phyloP scores from a whole-genome alignment of 2,113 vertebrate genomes.

The Mormyrus iriodes region DNA sequence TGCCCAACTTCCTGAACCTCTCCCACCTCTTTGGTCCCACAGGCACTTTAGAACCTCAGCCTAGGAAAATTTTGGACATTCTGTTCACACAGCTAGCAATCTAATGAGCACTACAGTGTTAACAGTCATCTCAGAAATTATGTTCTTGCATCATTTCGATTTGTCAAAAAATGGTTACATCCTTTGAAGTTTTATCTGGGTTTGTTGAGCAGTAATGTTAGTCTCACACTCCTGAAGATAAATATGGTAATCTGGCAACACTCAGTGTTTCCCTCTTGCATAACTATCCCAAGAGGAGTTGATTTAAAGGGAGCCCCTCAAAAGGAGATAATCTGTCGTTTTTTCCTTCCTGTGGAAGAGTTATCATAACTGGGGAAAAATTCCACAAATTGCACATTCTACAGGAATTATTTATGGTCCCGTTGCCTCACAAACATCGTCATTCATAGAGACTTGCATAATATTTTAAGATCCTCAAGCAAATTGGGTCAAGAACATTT shows the following conservation, averaged over 20 bases:
- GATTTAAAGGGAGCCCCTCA: not conserved
- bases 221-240: not conserved
- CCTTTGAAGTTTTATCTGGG: not conserved
- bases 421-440: not conserved
- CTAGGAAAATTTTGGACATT: not conserved
- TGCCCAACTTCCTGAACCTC: not conserved
- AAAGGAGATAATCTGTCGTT: not conserved
- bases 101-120: not conserved
- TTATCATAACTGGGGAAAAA: constrained; percentile 5
- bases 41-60: not conserved
- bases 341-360: not conserved
- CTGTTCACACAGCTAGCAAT: not conserved
- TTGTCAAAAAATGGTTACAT: not conserved
- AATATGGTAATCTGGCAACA: not conserved
- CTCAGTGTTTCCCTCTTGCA: not conserved
- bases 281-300: not conserved
- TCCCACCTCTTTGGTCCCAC: not conserved
- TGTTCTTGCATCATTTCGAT: not conserved
- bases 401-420: not conserved
- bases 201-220: not conserved
- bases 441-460: not conserved
- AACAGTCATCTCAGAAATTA: not conserved
- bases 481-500: not conserved
- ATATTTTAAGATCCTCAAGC: not conserved
- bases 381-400: not conserved